These are phyloP conservation scores for Leptinotarsa tumamoca DNA, from an alignment of 2,888 invertebrate genomes.

Conservation along the genomic window DNA sequence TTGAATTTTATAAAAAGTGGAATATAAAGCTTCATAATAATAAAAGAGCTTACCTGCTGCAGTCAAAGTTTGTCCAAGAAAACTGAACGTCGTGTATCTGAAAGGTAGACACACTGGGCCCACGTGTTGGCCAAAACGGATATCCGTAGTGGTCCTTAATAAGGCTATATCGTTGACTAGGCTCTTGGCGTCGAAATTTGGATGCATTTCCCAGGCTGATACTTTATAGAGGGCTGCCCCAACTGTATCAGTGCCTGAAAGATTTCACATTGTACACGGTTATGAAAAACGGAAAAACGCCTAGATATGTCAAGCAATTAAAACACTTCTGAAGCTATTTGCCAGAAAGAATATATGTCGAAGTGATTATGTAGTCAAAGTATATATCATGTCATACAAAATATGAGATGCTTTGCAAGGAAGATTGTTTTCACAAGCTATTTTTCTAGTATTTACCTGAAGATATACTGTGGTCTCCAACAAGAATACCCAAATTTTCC, in stretches of 20 bases:
- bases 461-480: slow-evolving; percentile 70
- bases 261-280: neutral
- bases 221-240: slow-evolving; percentile 65
- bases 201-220: slow-evolving; percentile 65
- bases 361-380: no score
- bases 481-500: slow-evolving; percentile 60
- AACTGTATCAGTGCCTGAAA: slow-evolving; percentile 63
- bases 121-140: slow-evolving; percentile 69
- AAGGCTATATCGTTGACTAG: slow-evolving; percentile 71
- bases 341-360: no score
- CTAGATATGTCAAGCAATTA: no score
- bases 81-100: slow-evolving; percentile 61
- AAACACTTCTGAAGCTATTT: no score
- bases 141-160: slow-evolving; percentile 61
- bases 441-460: slow-evolving; percentile 55
- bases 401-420: neutral
- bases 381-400: no score
- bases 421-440: neutral
- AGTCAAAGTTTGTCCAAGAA: slow-evolving; percentile 65
- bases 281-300: neutral
- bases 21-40: no score
- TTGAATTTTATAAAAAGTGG: no score
- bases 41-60: slow-evolving; percentile 64
- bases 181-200: slow-evolving; percentile 51
- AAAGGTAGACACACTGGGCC: slow-evolving; percentile 77